These are phyloP conservation scores for Rhorus exstirpatorius DNA, from an alignment of 2,888 invertebrate genomes.

Conservation along the genomic window DNA sequence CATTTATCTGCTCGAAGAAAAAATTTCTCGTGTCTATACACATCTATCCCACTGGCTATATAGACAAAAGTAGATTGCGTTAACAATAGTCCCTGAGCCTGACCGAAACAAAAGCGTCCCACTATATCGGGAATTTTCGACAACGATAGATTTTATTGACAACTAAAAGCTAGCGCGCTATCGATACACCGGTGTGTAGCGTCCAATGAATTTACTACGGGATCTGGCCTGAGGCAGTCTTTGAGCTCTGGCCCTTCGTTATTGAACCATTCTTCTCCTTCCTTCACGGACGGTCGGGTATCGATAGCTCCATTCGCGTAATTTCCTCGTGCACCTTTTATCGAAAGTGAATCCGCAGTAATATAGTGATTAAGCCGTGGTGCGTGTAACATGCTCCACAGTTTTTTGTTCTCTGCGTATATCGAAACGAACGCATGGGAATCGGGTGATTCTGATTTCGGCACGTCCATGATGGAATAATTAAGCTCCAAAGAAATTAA, in stretches of 20 bases:
- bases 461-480: no score
- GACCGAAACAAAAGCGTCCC: not conserved
- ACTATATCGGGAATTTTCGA: constrained; percentile 56
- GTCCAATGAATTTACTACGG: constrained; percentile 59
- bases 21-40: no score
- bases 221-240: constrained; percentile 33
- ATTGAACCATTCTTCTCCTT: constrained; percentile 4
- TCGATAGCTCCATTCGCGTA: constrained; percentile 48
- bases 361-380: constrained; percentile 46
- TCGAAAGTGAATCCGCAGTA: constrained; percentile 58
- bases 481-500: no score
- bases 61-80: constrained; percentile 25
- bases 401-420: constrained; percentile 8
- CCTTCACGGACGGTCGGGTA: constrained; percentile 6
- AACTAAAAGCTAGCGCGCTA: constrained; percentile 32
- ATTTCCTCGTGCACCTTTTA: constrained; percentile 57
- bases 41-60: constrained; percentile 31
- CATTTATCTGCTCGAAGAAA: no score
- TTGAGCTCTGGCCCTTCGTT: constrained; percentile 10
- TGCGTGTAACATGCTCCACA: constrained; percentile 27
- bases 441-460: no score
- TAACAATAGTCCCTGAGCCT: constrained; percentile 51
- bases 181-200: constrained; percentile 40
- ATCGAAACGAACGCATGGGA: not conserved
- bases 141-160: constrained; percentile 65